Conservation (phyloP, 1,140 invertebrate genomes). For the Drosophila arizonae region DNA sequence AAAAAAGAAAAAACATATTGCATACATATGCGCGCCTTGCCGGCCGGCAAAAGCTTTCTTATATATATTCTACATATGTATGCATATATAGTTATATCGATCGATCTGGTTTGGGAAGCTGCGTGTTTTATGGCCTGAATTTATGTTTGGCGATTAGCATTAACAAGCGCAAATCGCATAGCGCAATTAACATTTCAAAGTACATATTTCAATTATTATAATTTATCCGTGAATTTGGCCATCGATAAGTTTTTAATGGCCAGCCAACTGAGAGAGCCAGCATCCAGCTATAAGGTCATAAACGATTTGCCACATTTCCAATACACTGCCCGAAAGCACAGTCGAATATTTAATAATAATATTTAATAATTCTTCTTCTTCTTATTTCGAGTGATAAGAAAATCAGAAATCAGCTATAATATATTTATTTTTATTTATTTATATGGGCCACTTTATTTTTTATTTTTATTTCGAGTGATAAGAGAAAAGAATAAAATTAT, state of each 20-base stretch:
- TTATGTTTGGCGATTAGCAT: slow-evolving; percentile 79
- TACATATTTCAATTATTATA: slow-evolving; percentile 78
- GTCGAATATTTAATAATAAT: background rate
- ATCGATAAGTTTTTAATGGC: slow-evolving; percentile 62
- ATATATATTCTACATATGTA: background rate
- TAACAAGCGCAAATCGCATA: slow-evolving; percentile 66
- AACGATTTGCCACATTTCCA: slow-evolving; percentile 29
- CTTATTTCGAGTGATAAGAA: too few species aligned
- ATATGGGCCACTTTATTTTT: too few species aligned
- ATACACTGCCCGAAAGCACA: background rate
- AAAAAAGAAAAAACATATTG: slow-evolving; percentile 61
- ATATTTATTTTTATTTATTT: too few species aligned
- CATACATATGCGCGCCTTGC: slow-evolving; percentile 75
- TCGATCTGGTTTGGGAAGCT: slow-evolving; percentile 14
- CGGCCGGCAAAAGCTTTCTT: slow-evolving; percentile 56
- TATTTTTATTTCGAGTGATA: too few species aligned
- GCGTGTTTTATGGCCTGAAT: slow-evolving; percentile 50
- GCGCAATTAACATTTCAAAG: slow-evolving; percentile 74
- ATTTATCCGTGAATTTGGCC: slow-evolving; percentile 73
- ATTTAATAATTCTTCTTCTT: too few species aligned
- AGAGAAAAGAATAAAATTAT: too few species aligned
- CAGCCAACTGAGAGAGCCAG: slow-evolving; percentile 19
- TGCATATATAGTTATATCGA: slow-evolving; percentile 25
- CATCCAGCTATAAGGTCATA: slow-evolving; percentile 40
- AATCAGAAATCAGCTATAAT: too few species aligned